These are phyloP conservation scores for Andrena praecox DNA, from an alignment of 2,888 invertebrate genomes.

Conservation along the genomic window DNA sequence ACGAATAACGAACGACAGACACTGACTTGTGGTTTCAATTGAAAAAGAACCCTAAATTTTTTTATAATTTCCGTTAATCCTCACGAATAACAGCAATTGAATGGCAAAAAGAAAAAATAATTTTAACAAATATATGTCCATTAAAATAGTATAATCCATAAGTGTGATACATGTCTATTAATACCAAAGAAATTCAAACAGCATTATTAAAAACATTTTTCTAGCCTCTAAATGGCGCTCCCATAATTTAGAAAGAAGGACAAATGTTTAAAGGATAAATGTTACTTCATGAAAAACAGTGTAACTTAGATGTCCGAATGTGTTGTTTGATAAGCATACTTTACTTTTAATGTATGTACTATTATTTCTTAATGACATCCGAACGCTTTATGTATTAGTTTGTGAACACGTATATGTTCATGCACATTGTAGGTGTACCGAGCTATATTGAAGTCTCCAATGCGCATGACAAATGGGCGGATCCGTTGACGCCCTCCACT, in stretches of 20 bases:
- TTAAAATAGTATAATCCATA: neutral
- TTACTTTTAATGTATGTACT: constrained; percentile 1
- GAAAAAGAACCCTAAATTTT: neutral
- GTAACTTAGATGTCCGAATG: neutral
- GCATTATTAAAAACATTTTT: neutral
- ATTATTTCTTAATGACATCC: constrained; percentile 7
- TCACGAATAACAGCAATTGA: neutral
- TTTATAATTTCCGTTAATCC: neutral
- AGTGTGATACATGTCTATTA: neutral
- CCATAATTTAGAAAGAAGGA: neutral
- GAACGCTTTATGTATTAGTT: constrained; percentile 30
- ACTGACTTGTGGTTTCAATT: neutral
- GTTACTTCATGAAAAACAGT: neutral
- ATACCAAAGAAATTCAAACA: neutral
- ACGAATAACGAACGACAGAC: neutral
- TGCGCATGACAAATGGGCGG: too few relatives aligned
- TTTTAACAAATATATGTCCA: neutral
- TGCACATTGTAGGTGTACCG: neutral
- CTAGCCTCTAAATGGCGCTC: neutral
- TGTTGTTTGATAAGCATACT: constrained; percentile 11
- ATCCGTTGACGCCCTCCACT: too few relatives aligned
- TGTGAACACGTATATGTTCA: neutral
- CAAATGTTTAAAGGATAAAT: neutral
- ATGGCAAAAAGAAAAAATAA: neutral
- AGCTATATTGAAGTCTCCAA: too few relatives aligned